Evolutionary conservation across 2,113 vertebrate genomes (phyloP).

Genomic region (Tiliqua scincoides): DNA sequence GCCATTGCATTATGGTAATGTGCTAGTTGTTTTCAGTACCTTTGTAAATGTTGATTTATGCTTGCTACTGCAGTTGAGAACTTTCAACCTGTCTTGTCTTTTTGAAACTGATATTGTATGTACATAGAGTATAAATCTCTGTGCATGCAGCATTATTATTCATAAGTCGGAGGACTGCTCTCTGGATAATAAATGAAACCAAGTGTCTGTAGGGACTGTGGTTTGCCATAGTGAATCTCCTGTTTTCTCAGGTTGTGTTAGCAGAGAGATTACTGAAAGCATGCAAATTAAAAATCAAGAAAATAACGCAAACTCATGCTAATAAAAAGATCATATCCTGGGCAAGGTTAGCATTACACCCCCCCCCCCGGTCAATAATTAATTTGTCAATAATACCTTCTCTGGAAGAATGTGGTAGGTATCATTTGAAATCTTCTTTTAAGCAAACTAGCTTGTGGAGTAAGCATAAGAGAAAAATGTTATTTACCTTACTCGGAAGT

Average conservation of each 20-base stretch:
- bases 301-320: slow-evolving; percentile 23
- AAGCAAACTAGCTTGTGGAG: slow-evolving; percentile 17
- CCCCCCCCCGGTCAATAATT: slow-evolving; percentile 17
- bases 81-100: slow-evolving; percentile 37
- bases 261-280: slow-evolving; percentile 44
- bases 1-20: not conserved
- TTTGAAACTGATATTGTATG: slow-evolving; percentile 36
- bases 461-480: slow-evolving; percentile 24
- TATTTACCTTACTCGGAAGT: too few species aligned
- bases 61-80: not conserved
- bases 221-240: slow-evolving; percentile 39
- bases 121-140: slow-evolving; percentile 45
- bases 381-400: not conserved
- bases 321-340: slow-evolving; percentile 10
- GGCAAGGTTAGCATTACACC: slow-evolving; percentile 18
- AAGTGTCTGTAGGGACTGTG: slow-evolving; percentile 17
- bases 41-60: not conserved
- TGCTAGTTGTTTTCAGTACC: not conserved
- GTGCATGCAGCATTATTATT: slow-evolving; percentile 30
- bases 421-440: slow-evolving; percentile 31
- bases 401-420: slow-evolving; percentile 26
- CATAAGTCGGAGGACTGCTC: slow-evolving; percentile 44
- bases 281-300: slow-evolving; percentile 38
- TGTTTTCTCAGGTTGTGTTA: slow-evolving; percentile 28
- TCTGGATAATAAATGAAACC: slow-evolving; percentile 44